Base-by-base conservation (phyloP, 2,113 vertebrate genomes). In the Peromyscus polionotus region DNA sequence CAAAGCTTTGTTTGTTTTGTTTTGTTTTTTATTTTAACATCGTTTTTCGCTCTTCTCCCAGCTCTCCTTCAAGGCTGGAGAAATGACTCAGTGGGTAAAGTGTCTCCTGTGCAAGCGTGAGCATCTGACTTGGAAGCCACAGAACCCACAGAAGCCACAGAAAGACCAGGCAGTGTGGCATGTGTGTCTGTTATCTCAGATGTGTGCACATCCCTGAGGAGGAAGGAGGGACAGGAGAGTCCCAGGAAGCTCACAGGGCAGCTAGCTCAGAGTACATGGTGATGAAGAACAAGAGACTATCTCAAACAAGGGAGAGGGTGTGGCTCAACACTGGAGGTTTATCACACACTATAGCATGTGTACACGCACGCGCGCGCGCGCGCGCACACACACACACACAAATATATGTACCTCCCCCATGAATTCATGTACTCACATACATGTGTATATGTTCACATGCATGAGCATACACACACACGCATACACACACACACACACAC, bases 331-430 rank as follows among this genome's bases (percentile, higher is more conserved):
- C 10, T 68, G 84, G 42, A 59, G 42, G 28, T 1, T 39, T 4
- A 22, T 9, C 16, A 31, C 22, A 45, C 0, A 0, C 26, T 45
- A 17, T 65, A 63, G 39, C 16, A 31, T 24, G 4, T 1, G 9
- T 7, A 45, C 39, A 31, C 81, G 28, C 81, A 42, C 57, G 20
- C 45, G 14, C 36, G 26, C 31, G 20, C 31, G 20, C 17, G 20
- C 59, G 19, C 76, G 33, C 51, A 57, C 31, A 80, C 48, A 54
- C 45, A 9, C 48, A n/a, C 51, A 57, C 33, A 57, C 33, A 22
- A 9, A 59, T 6, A 3, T 22, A 61, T 42, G 39, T 42, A 42
- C 39, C 39, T 42, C 39, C 39, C 39, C 39, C 39, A 42, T 42
- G 39, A 42, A 42, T 42, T 42, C 39, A 42, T 42, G 39, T 42